These are phyloP conservation scores for Malthinus seriepunctatus DNA, from an alignment of 2,888 invertebrate species.

Conservation along the genomic window DNA sequence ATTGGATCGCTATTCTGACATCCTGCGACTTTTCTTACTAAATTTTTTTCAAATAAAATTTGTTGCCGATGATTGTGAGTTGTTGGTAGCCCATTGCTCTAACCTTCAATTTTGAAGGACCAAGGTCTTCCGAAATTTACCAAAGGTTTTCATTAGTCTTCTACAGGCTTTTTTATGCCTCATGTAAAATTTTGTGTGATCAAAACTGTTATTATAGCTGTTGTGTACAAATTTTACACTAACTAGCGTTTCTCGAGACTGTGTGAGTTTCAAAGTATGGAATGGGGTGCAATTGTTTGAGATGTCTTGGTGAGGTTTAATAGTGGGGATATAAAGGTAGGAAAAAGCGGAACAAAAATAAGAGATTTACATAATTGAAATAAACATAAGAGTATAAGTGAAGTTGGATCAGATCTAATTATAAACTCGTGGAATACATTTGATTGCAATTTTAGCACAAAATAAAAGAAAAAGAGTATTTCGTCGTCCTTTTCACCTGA, in stretches of 20 bases:
- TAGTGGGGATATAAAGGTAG: slow-evolving; percentile 33
- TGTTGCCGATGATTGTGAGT: too few relatives aligned
- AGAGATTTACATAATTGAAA: slow-evolving; percentile 50
- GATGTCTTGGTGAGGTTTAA: slow-evolving; percentile 23
- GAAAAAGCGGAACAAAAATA: slow-evolving; percentile 41
- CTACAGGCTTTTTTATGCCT: too few relatives aligned
- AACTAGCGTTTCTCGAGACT: slow-evolving; percentile 36
- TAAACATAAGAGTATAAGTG: slow-evolving; percentile 51
- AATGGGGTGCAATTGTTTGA: slow-evolving; percentile 22
- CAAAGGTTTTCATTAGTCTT: too few relatives aligned
- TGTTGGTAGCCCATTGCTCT: too few relatives aligned
- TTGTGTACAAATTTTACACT: too few relatives aligned
- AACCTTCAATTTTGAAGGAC: too few relatives aligned
- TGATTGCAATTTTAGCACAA: slow-evolving; percentile 29
- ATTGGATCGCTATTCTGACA: too few relatives aligned
- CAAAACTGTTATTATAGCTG: too few relatives aligned
- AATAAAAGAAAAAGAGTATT: not conserved
- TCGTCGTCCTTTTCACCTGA: not conserved
- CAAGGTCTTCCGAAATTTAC: too few relatives aligned
- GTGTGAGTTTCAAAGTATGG: slow-evolving; percentile 21
- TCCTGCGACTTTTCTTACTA: too few relatives aligned
- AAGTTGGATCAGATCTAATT: slow-evolving; percentile 48
- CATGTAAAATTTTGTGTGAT: too few relatives aligned
- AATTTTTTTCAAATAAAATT: too few relatives aligned
- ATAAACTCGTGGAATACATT: slow-evolving; percentile 41